Evolutionary conservation across 2,888 invertebrate genomes (phyloP), one percentile per base, ranked within the genome.

Genomic region (Morpho helenor): DNA sequence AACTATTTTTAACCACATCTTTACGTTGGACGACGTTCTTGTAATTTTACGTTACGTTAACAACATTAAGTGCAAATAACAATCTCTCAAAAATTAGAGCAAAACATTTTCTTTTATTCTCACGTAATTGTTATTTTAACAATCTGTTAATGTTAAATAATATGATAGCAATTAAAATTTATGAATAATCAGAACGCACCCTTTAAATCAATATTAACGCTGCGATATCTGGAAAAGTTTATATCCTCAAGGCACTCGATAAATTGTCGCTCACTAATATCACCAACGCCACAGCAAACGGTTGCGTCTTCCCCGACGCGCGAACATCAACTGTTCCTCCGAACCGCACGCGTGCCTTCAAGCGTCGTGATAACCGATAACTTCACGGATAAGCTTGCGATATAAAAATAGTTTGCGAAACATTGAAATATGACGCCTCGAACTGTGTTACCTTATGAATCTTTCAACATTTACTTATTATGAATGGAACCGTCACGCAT

Each of bases 281-380:
- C 78, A 82, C 82, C 71, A 60, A 74, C 73, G 80, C 76, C 67
- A 62, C 56, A 62, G 72, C 79, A 74, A 78, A 75, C 83, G 83
- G 86, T 82, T 85, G 88, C 84, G 86, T 87, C 87, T 82, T 87
- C 87, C 79, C 79, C 77, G 78, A 73, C 87, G 88, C 83, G 76
- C 88, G 83, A 81, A 71, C 88, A 88, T 89, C 88, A 87, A 89
- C 89, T 89, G 88, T 70, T 76, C 78, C 73, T 76, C 74, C 63
- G 70, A 65, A 61, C 74, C 76, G 79, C 76, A 67, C 72, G 79
- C 80, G 76, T 74, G 68, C 70, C 67, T 63, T 55, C 62, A 68
- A 69, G 72, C 68, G 70, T 68, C 73, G 75, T 85, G 87, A 89
- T 88, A 87, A 87, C 80, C 80, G 82, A 87, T 84, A 85, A 75